A percentile compares a stretch with the other conserved stretches of the same genome.
Evolutionary conservation across 1,140 invertebrate species (phyloP).

Genomic region (Zaprionus tsacasi): DNA sequence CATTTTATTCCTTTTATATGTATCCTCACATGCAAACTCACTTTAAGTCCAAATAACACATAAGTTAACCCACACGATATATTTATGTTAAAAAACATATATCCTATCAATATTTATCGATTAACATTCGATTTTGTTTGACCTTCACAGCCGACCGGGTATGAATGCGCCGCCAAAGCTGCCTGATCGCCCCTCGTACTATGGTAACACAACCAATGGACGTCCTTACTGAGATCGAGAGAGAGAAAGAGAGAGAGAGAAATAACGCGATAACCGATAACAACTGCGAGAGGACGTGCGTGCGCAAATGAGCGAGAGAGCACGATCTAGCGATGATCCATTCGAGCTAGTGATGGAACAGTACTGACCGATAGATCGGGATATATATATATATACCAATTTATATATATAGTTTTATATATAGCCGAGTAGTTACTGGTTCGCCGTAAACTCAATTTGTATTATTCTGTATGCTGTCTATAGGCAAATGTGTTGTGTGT

Average conservation of each 20-base stretch:
- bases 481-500: background rate
- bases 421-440: conserved; percentile 9
- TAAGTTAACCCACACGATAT: conserved; percentile 2
- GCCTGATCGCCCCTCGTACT: conserved; percentile 73
- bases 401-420: conserved; percentile 14
- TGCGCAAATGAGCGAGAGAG: background rate
- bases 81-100: background rate
- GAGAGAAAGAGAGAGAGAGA: background rate
- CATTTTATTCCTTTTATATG: background rate
- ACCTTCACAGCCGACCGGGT: conserved; percentile 64
- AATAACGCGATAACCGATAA: background rate
- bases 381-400: conserved; percentile 10
- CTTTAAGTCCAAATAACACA: background rate
- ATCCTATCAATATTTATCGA: background rate
- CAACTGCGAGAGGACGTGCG: background rate
- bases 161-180: conserved; percentile 74
- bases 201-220: conserved; percentile 74
- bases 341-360: conserved; percentile 11
- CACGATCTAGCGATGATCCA: conserved; percentile 14
- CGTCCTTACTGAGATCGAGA: conserved; percentile 50
- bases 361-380: conserved; percentile 28
- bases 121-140: background rate
- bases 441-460: conserved; percentile 45
- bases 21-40: conserved; percentile 17
- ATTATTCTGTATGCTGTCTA: conserved; percentile 40